Evolutionary conservation across 2,797 vertebrate species (phyloP).

Genomic region (Mormyrus hasselquistii): DNA sequence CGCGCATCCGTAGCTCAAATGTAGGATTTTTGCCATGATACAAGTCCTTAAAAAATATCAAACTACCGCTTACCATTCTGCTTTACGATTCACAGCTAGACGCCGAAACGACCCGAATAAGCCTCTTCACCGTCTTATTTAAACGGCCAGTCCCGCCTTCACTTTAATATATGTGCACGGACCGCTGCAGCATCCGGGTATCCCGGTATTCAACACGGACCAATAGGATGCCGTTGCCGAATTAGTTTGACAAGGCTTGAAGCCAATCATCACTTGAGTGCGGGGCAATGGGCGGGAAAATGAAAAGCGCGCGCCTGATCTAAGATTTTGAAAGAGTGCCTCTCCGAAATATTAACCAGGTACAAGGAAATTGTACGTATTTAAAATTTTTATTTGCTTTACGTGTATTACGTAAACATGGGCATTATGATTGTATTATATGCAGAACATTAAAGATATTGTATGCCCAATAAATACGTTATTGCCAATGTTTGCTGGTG

Average conservation of each 20-base stretch:
- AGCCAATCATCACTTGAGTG: conserved; percentile 38
- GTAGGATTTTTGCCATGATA: not conserved
- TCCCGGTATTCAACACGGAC: conserved; percentile 4
- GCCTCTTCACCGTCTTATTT: conserved; percentile 27
- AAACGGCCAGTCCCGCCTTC: conserved; percentile 49
- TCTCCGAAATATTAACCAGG: not conserved
- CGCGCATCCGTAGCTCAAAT: not conserved
- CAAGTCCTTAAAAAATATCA: not conserved
- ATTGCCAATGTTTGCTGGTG: not conserved
- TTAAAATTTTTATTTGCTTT: not conserved
- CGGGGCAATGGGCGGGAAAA: conserved; percentile 33
- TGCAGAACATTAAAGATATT: not conserved
- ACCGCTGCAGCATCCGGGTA: conserved; percentile 51
- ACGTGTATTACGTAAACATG: not conserved
- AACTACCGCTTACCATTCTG: not conserved
- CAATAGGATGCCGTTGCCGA: conserved; percentile 36
- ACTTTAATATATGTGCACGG: conserved; percentile 28
- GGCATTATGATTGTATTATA: not conserved
- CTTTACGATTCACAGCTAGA: conserved; percentile 13
- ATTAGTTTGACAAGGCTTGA: conserved; percentile 20
- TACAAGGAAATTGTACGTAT: not conserved
- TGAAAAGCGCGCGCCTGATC: not conserved
- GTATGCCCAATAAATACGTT: not conserved
- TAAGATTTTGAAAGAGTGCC: conserved; percentile 27
- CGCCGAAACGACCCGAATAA: not conserved